Conservation (phyloP, 2,888 invertebrate genomes). For the Scaptomyza caliginosa region DNA sequence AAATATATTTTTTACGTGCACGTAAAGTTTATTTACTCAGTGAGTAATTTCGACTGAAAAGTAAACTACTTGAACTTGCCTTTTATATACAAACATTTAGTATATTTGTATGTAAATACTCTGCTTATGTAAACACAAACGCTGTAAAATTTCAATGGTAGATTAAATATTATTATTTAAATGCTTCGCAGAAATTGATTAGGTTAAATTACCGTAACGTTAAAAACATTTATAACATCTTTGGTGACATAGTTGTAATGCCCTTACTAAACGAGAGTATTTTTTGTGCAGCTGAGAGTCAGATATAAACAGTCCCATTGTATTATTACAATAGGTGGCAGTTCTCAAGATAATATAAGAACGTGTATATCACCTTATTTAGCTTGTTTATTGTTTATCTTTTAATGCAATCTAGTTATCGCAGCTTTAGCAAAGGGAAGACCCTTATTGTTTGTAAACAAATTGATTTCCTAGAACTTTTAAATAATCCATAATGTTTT, state of each 20-base stretch:
- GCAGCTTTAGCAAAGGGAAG: background rate
- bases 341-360: background rate
- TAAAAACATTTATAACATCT: background rate
- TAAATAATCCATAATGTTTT: background rate
- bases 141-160: background rate
- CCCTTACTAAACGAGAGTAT: background rate
- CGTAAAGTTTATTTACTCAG: background rate
- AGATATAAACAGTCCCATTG: too few relatives aligned
- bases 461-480: constrained; percentile 2
- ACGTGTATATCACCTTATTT: background rate
- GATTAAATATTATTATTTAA: background rate
- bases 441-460: constrained; percentile 6
- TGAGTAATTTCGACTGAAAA: constrained; percentile 2
- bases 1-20: background rate
- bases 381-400: background rate
- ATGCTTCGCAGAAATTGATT: background rate
- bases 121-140: too few relatives aligned
- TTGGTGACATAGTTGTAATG: background rate
- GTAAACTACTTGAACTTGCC: background rate
- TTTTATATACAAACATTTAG: background rate
- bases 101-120: too few relatives aligned
- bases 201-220: too few relatives aligned
- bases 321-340: background rate
- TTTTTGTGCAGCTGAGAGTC: too few relatives aligned
- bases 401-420: background rate